Base-by-base conservation (phyloP, 1,140 invertebrate genomes). In the Caenorhabditis inopinata region DNA sequence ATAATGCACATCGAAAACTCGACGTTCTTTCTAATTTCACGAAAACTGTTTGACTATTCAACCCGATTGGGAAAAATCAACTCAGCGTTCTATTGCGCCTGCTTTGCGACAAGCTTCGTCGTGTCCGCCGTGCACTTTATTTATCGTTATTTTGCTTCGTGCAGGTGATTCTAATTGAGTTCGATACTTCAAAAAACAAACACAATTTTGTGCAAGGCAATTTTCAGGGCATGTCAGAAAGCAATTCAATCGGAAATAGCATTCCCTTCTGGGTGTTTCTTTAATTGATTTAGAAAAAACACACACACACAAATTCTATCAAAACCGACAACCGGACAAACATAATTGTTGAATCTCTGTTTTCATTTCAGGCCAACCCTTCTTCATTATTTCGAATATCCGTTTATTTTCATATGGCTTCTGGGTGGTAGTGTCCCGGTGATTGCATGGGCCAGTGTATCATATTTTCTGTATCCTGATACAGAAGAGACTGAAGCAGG, bases 1-100 rank as follows among this genome's bases (percentile, higher is more conserved):
- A 68, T 68, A 68, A 68, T 68, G 58, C 58, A 68, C 32, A 68
- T 68, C n/a, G 58, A 68, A 16, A 68, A 68, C 32, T 21, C 58
- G 11, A 68, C 58, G 0, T 68, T 68, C 58, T 68, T 68, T 16
- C 32, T 68, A 12, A 68, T 68, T 27, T 68, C 58, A 9, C 58
- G 58, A 1, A 68, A 68, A 21, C 58, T 29, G 11, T 68, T 68
- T 18, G 58, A 68, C n/a, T 68, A 68, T 21, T 68, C 58, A 5
- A 38, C 29, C 23, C 58, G 58, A 1, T 32, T 68, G n/a, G 58
- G 58, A 9, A 68, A 68, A 21, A 68, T 68, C 58, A 68, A 68
- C 9, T 68, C 58, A 1, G 58, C 58, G 1, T 68, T 68, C 58
- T 68, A 68, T 9, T 68, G 58, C 18, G 58, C 58, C 12, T 68